phyloP scores from a whole-genome alignment of 2,113 vertebrate species.

The Uria aalge region DNA sequence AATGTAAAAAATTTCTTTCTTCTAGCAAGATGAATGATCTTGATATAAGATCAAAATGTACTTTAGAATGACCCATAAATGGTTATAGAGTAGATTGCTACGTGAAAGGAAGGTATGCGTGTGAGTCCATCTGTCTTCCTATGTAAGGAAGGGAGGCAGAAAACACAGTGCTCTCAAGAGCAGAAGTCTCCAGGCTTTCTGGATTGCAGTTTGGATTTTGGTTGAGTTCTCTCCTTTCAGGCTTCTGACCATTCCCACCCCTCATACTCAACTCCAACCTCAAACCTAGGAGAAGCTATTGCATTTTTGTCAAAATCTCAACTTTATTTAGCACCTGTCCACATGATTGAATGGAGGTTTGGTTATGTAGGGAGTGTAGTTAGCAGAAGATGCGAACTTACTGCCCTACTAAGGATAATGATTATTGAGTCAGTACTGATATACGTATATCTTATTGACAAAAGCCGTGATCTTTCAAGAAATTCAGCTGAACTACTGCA shows the following conservation, averaged over 20 bases:
- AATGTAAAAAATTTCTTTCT: background rate
- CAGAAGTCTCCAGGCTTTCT: background rate
- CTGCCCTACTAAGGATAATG: background rate
- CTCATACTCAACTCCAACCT: background rate
- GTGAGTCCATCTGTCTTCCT: background rate
- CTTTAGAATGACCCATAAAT: background rate
- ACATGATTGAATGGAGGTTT: background rate
- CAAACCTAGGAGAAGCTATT: background rate
- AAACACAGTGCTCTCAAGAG: rapidly evolving
- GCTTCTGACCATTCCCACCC: background rate
- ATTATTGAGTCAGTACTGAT: background rate
- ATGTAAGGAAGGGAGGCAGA: background rate
- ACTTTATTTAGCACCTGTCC: background rate
- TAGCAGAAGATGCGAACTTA: background rate
- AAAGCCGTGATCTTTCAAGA: background rate
- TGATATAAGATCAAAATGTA: background rate
- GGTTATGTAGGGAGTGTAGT: background rate
- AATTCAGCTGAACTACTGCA: background rate
- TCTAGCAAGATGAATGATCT: background rate
- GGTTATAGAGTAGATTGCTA: background rate
- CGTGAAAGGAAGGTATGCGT: background rate
- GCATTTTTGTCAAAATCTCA: background rate
- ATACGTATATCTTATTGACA: background rate
- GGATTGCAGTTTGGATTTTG: background rate
- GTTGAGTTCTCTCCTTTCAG: background rate